Evolutionary conservation across 2,113 vertebrate species (phyloP), one percentile per base, ranked within the genome.

Genomic region (Theropithecus gelada): DNA sequence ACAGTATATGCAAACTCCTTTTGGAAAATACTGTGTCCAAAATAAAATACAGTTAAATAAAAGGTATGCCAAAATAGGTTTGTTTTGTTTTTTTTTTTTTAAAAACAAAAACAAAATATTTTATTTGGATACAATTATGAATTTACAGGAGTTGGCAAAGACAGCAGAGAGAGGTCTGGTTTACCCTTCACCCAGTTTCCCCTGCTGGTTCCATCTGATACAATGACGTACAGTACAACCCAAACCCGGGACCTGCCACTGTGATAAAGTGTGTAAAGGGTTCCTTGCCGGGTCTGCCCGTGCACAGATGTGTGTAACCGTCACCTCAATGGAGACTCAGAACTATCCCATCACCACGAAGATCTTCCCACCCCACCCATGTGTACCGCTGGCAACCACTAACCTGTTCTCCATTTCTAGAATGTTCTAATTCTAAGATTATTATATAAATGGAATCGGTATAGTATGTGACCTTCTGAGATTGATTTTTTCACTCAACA

Each of bases 241-340:
- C 1, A 18, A 94, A 20, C 57, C 30, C 35, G 68, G 30, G n/a
- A 45, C 2, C 35, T 11, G 75, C 7, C 14, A 5, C 27, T 35
- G 6, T 4, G 17, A 20, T 16, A 2, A 20, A 38, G 40, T 0
- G 3, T 6, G 30, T 10, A 27, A 8, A 38, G 0, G 8, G 5
- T 0, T 57, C 8, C 3, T 5, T 14, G 2, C 17, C 52, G 35
- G n/a, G 38, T 0, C 12, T 38, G 27, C 96, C 57, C 27, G 2
- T 0, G n/a, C 6, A 17, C 0, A 45, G 35, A 59, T 30, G 16
- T 1, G 12, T 4, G 35, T 30, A 17, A 43, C 45, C 32, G 40
- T 25, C 27, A 50, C 72, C 78, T 50, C 55, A 2, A 5, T 8
- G 16, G 82, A 82, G 50, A 86, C 4, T 17, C 4, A 22, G 17